These are phyloP conservation scores for Triplophysa siluroides DNA, from an alignment of 2,113 vertebrate genomes.

Conservation along the genomic window DNA sequence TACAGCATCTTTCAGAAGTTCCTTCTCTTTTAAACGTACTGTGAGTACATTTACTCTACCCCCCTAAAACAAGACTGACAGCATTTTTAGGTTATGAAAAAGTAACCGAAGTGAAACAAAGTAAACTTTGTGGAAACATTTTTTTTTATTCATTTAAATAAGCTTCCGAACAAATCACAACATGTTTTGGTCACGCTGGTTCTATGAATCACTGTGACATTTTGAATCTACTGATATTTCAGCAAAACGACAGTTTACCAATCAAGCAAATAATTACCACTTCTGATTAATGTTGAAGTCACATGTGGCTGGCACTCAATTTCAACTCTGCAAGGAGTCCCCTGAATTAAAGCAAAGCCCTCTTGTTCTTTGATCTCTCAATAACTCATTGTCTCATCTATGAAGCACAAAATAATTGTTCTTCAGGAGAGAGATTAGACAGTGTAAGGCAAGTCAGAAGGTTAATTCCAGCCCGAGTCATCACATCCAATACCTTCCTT, in stretches of 20 bases:
- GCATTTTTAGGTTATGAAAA: too few species aligned
- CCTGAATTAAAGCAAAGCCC: slow-evolving; percentile 20
- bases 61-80: too few species aligned
- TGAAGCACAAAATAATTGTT: slow-evolving; percentile 35
- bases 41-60: too few species aligned
- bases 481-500: slow-evolving; percentile 27
- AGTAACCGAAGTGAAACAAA: slow-evolving; percentile 37
- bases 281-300: slow-evolving; percentile 27
- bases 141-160: background rate
- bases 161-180: slow-evolving; percentile 1
- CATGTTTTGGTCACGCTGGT: background rate
- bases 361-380: slow-evolving; percentile 25
- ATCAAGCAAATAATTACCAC: slow-evolving; percentile 26
- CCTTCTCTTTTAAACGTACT: too few species aligned
- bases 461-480: slow-evolving; percentile 39
- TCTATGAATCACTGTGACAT: slow-evolving; percentile 18
- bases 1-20: too few species aligned
- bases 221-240: slow-evolving; percentile 10
- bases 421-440: slow-evolving; percentile 36
- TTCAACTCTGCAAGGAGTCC: slow-evolving; percentile 22
- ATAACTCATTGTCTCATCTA: slow-evolving; percentile 22
- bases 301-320: slow-evolving; percentile 1
- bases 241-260: slow-evolving; percentile 24
- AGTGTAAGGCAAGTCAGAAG: slow-evolving; percentile 33
- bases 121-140: background rate